Evolutionary conservation across 2,113 vertebrate genomes (phyloP).

Genomic region (human): GRCh38 chr5:34606001-34606500

Average conservation of each 20-base stretch:
- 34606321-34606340: background rate
- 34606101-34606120: background rate
- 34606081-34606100: background rate
- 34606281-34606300: background rate
- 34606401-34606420: background rate
- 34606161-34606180: background rate
- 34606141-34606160: background rate
- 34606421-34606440: background rate
- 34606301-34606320: background rate
- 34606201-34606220: background rate
- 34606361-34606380: background rate
- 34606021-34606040: background rate
- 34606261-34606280: background rate
- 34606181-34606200: background rate
- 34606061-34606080: background rate
- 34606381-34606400: background rate
- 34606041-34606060: background rate
- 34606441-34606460: background rate
- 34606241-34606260: background rate
- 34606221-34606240: background rate
- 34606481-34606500: constrained; percentile 19
- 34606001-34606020: constrained; percentile 26
- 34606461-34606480: background rate
- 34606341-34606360: background rate
- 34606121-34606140: background rate